Base-by-base conservation (phyloP, 2,888 invertebrate genomes). In the Isotomurus palustris region DNA sequence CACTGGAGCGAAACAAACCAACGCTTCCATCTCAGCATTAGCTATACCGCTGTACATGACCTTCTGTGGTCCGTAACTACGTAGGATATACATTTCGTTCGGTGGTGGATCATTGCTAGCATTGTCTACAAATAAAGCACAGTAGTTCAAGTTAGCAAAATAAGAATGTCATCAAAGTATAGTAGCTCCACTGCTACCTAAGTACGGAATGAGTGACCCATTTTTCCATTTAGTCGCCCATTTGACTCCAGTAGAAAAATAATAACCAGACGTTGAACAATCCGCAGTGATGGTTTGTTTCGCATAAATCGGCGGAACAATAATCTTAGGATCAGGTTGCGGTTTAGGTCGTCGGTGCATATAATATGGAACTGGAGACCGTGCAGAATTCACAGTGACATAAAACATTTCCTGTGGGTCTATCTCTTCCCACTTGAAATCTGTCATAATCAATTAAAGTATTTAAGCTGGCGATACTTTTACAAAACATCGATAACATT, bases 361-460 rank as follows among this genome's bases (percentile, higher is more conserved):
- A n/a, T n/a, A 24, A 21, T 21, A 10, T 22, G 5, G 22, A 8
- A 4, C 8, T 22, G 6, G 5, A 44, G 29, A 5, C 29, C 19
- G 40, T 40, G 21, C 22, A 5, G 43, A 10, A 6, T 17, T 8
- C 17, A 40, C 6, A 6, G 6, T 14, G 4, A 62, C 44, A 10
- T 17, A 40, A 25, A 67, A 29, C 67, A 67, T 67, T 29, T 62
- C 60, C 17, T 66, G 60, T 6, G 68, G 62, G 22, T 63, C 60
- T 27, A 68, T 68, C 57, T 68, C 64, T 36, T 49, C 45, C 68
- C 68, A 68, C 27, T 49, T 58, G 22, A 63, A 62, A 57, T 60
- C 67, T 68, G n/a, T 14, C 6, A 24, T 32, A n/a, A 29, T 27
- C n/a, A 47, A 36, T 19, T 22, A 43, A 44, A 29, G 5, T 28